Evolutionary conservation across 2,888 invertebrate species (phyloP).

Genomic region (Heteromyza rotundicornis): DNA sequence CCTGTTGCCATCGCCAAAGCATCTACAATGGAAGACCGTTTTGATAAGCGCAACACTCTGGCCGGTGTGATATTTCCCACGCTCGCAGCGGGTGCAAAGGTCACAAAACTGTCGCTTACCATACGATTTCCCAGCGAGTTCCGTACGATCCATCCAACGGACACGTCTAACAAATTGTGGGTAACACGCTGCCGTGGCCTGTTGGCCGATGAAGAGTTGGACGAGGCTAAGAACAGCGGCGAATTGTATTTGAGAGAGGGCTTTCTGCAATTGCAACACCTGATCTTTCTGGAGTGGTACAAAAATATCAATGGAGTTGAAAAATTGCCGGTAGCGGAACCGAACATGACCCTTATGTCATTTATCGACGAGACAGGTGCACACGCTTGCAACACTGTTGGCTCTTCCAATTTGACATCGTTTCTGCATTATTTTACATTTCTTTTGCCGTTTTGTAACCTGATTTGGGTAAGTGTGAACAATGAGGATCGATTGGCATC

Average conservation of each 20-base stretch:
- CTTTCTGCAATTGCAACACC: conserved; percentile 50
- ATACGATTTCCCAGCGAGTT: conserved; percentile 51
- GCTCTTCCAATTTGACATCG: conserved; percentile 32
- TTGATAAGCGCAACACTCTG: conserved; percentile 37
- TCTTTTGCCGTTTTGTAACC: conserved; percentile 46
- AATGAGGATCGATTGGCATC: background rate
- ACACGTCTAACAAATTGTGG: conserved; percentile 42
- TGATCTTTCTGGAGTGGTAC: conserved; percentile 44
- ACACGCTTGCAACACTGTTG: conserved; percentile 30
- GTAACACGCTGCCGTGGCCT: conserved; percentile 47
- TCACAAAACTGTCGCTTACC: background rate
- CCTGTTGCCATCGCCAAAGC: conserved; percentile 25
- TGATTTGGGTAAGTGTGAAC: conserved; percentile 43
- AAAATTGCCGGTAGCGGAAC: conserved; percentile 19
- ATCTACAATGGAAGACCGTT: conserved; percentile 34
- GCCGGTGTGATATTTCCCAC: conserved; percentile 42
- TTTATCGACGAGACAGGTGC: conserved; percentile 29
- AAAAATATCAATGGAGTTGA: background rate
- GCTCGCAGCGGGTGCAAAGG: background rate
- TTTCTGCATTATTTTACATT: conserved; percentile 46
- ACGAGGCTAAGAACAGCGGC: conserved; percentile 23
- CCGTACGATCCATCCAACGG: conserved; percentile 34
- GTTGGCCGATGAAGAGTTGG: conserved; percentile 31
- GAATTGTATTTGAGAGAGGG: conserved; percentile 54
- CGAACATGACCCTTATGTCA: no score